phyloP scores from a whole-genome alignment of 2,888 invertebrate genomes.

The Bruchidius siliquastri region DNA sequence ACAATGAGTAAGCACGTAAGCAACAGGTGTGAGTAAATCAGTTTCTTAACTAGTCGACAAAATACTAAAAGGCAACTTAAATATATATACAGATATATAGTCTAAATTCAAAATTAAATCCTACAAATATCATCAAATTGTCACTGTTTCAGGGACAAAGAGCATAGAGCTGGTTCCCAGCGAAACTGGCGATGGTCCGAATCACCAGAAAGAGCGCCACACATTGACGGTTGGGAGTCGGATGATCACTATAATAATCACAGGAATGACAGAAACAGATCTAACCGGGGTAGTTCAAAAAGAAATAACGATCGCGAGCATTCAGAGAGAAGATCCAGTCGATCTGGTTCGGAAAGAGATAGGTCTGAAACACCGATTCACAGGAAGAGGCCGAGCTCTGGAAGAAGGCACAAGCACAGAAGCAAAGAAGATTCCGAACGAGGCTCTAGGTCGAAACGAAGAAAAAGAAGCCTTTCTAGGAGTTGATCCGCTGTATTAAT shows the following conservation, averaged over 20 bases:
- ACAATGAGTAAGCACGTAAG: too few species aligned
- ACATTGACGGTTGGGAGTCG: conserved; percentile 8
- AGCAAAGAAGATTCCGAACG: not conserved
- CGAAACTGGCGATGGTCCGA: conserved; percentile 73
- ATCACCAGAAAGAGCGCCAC: conserved; percentile 56
- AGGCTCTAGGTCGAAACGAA: not conserved
- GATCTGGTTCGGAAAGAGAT: conserved; percentile 8
- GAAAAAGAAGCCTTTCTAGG: not conserved
- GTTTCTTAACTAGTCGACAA: too few species aligned
- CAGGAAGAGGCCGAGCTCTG: not conserved
- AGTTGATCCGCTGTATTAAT: not conserved
- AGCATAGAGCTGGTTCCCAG: conserved; percentile 20
- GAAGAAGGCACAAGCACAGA: not conserved
- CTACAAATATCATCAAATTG: too few species aligned
- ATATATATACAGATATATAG: too few species aligned
- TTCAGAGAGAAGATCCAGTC: conserved; percentile 6
- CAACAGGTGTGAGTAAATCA: too few species aligned
- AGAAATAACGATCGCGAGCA: conserved; percentile 3
- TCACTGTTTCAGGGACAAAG: not conserved
- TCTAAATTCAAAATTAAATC: too few species aligned
- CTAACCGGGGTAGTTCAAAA: not conserved
- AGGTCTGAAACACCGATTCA: conserved; percentile 4
- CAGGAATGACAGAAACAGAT: not conserved
- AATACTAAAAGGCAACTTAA: too few species aligned
- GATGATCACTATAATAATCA: not conserved